Conservation (phyloP, 2,888 invertebrate species). For the Eurytoma adleriae region DNA sequence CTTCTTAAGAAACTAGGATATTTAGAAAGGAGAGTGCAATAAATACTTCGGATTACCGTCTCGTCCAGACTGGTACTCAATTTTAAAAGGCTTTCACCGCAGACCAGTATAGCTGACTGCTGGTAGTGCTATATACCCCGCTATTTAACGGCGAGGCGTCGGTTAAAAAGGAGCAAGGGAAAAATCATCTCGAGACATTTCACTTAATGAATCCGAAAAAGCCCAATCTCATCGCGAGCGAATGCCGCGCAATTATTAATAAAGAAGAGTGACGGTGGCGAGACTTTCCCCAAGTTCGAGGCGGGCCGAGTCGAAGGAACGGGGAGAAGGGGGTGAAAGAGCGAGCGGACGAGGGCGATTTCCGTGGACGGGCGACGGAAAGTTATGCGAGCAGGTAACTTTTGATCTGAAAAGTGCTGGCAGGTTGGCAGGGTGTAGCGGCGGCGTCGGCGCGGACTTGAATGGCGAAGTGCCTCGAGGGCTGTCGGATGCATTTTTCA, state of each 20-base stretch:
- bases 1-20: not conserved
- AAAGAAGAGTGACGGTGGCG: conserved; percentile 43
- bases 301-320: not conserved
- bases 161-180: not conserved
- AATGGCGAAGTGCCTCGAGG: conserved; percentile 71
- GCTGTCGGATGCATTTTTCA: conserved; percentile 74
- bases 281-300: conserved; percentile 40
- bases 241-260: conserved; percentile 45
- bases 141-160: conserved; percentile 13
- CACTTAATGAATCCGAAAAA: conserved; percentile 47
- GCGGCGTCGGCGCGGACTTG: conserved; percentile 65
- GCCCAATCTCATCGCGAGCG: conserved; percentile 35
- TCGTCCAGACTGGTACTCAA: not conserved
- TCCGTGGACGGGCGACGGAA: conserved; percentile 51
- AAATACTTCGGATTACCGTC: conserved; percentile 39
- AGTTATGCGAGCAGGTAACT: conserved; percentile 69
- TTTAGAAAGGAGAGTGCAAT: conserved; percentile 6
- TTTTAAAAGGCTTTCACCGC: conserved; percentile 38
- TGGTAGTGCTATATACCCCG: conserved; percentile 25
- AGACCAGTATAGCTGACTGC: not conserved
- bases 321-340: conserved; percentile 16
- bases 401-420: conserved; percentile 73
- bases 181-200: conserved; percentile 25
- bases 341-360: conserved; percentile 41
- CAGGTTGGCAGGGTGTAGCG: conserved; percentile 64